Percentiles rank a stretch among this genome's conserved stretches.
These are phyloP conservation scores for Phaonia tiefii DNA, from an alignment of 2,888 invertebrate species.

Conservation along the genomic window DNA sequence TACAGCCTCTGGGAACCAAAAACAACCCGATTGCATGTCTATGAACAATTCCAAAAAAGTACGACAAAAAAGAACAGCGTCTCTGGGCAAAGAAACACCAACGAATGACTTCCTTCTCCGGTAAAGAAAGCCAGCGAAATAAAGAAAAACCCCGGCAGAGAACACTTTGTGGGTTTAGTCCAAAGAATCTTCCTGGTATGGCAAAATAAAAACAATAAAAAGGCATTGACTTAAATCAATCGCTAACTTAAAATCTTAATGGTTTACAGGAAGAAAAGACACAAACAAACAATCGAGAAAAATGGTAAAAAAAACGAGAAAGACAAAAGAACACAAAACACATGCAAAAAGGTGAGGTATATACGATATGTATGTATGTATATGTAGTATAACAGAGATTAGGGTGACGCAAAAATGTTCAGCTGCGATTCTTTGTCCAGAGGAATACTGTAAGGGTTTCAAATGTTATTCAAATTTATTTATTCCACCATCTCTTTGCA, in stretches of 20 bases:
- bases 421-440: too few relatives aligned
- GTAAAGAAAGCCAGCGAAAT: too few relatives aligned
- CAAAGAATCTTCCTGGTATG: background rate
- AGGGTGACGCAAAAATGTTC: too few relatives aligned
- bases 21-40: conserved; percentile 59
- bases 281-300: background rate
- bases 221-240: conserved; percentile 67
- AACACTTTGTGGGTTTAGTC: background rate
- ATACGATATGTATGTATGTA: background rate
- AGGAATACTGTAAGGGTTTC: too few relatives aligned
- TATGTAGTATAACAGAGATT: conserved; percentile 4
- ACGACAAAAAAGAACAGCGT: background rate
- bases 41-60: conserved; percentile 46
- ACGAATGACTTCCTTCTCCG: background rate
- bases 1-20: conserved; percentile 53
- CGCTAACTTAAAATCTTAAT: conserved; percentile 69
- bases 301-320: background rate
- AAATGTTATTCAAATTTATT: too few relatives aligned
- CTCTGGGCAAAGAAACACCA: background rate
- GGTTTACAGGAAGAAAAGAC: conserved; percentile 61
- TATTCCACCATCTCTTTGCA: too few relatives aligned
- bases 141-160: background rate
- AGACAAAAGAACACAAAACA: background rate
- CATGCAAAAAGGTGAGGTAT: background rate
- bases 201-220: conserved; percentile 19